Base-by-base conservation (phyloP, 2,113 vertebrate genomes). In the Brachirus orientalis region DNA sequence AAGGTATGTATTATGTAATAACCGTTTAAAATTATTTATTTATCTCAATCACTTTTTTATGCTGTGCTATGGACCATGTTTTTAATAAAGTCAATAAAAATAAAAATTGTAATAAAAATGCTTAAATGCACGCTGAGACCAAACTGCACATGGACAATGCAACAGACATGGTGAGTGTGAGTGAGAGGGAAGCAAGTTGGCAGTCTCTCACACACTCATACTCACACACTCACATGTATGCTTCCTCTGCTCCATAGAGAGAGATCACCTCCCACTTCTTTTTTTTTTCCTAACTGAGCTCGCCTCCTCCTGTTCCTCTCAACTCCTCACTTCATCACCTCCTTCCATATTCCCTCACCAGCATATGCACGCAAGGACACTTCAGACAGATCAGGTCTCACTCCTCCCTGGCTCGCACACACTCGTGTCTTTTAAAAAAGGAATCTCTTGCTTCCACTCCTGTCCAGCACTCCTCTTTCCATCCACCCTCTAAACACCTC, bases 311-410 rank as follows among this genome's bases (percentile, higher is more conserved):
- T 77, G 63, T 54, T 85, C 70, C 56, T 76, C 75, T 75, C 78
- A 75, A 72, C 85, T 83, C 82, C 78, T 87, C 88, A 88, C 89
- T 86, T 90, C 88, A 88, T 88, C 89, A 90, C 85, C 89, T 88
- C 86, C 81, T 79, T 83, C 78, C 67, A 71, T 73, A 79, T 82
- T 84, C 88, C 78, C 74, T 73, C 61, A 17, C 59, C 43, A 41
- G 60, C 74, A 65, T 72, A 69, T 65, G 73, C 80, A 75, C 19
- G 62, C 68, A 40, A 53, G 46, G 56, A 61, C 73, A 83, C 84
- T 85, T 83, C 83, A 87, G 77, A 73, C 80, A 71, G 82, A 89
- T 91, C 87, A 87, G 55, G 85, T 87, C 83, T 84, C 88, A 88
- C 88, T 55, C 77, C 57, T 83, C 73, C 66, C 66, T 59, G 9